phyloP scores from a whole-genome alignment of 2,113 vertebrate species.

The Takifugu bimaculatus region DNA sequence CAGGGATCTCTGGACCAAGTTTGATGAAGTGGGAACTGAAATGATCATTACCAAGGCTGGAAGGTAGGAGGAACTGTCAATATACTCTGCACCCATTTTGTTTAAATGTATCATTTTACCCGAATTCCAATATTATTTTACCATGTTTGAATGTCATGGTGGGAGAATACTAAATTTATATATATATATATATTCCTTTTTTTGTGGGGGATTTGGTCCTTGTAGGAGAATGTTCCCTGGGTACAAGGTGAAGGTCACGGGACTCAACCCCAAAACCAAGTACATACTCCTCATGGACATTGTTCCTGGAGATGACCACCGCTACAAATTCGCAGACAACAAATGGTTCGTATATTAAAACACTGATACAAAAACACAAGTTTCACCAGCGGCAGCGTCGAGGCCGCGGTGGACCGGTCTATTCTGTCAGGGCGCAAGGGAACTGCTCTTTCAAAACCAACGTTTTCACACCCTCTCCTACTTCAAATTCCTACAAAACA shows the following conservation, averaged over 20 bases:
- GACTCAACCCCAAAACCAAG: conserved; percentile 95
- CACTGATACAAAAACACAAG: not conserved
- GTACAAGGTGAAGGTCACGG: conserved; percentile 97
- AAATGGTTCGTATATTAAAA: conserved; percentile 85
- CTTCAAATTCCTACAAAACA: too few relatives aligned
- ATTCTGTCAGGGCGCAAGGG: not conserved
- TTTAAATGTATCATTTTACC: too few relatives aligned
- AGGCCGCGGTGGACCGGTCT: not conserved
- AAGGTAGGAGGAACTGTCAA: conserved; percentile 68
- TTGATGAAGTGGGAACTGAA: conserved; percentile 95
- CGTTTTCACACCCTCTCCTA: too few relatives aligned
- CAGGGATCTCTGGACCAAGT: conserved; percentile 91
- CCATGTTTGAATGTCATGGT: too few relatives aligned
- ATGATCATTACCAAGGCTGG: conserved; percentile 98
- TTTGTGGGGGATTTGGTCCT: not conserved
- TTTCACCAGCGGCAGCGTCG: not conserved
- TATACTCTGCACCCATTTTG: too few relatives aligned
- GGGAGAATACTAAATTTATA: not conserved
- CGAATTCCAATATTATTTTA: too few relatives aligned
- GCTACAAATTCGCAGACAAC: conserved; percentile 98
- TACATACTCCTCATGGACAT: conserved; percentile 99
- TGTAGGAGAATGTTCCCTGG: conserved; percentile 95
- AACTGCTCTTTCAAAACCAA: too few relatives aligned
- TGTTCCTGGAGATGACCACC: conserved; percentile 89
- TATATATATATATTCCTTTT: not conserved